Percentiles rank a stretch among this genome's conserved stretches.
These are phyloP conservation scores for Miltochrista miniata DNA, from an alignment of 2,888 invertebrate species.

Conservation along the genomic window DNA sequence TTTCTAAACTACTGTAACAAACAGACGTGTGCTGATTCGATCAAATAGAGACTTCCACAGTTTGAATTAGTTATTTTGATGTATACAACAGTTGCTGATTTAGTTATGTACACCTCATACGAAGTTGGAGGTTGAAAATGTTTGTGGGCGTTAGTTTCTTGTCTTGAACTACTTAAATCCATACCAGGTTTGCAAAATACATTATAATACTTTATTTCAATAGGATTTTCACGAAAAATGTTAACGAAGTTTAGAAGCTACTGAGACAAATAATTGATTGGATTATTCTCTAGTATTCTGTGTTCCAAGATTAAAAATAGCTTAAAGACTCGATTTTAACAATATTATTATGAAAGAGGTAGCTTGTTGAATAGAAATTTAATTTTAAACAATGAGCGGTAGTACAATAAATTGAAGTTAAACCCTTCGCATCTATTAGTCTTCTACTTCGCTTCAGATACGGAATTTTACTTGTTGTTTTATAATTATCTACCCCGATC, in stretches of 20 bases:
- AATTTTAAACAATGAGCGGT: constrained; percentile 11
- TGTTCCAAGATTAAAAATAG: no score
- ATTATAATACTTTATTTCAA: no score
- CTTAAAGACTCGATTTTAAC: no score
- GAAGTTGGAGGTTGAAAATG: constrained; percentile 34
- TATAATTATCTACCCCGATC: constrained; percentile 49
- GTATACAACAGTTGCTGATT: constrained; percentile 44
- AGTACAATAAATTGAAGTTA: constrained; percentile 10
- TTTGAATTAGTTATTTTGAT: constrained; percentile 40
- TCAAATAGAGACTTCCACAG: constrained; percentile 33
- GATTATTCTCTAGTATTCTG: no score
- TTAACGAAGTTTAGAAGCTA: no score
- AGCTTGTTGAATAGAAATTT: constrained; percentile 1
- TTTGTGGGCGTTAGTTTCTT: constrained; percentile 44
- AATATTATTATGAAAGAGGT: not conserved
- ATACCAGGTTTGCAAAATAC: no score
- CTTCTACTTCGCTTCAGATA: constrained; percentile 20
- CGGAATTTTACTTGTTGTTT: constrained; percentile 42
- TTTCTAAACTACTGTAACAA: constrained; percentile 38
- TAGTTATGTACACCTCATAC: constrained; percentile 39
- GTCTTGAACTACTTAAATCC: constrained; percentile 14
- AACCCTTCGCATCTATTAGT: constrained; percentile 20
- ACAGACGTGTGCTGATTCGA: constrained; percentile 28
- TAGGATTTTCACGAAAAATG: no score
- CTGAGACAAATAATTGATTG: no score